Conservation (phyloP, 2,888 invertebrate genomes). For the Pachliopta kotzebuea region DNA sequence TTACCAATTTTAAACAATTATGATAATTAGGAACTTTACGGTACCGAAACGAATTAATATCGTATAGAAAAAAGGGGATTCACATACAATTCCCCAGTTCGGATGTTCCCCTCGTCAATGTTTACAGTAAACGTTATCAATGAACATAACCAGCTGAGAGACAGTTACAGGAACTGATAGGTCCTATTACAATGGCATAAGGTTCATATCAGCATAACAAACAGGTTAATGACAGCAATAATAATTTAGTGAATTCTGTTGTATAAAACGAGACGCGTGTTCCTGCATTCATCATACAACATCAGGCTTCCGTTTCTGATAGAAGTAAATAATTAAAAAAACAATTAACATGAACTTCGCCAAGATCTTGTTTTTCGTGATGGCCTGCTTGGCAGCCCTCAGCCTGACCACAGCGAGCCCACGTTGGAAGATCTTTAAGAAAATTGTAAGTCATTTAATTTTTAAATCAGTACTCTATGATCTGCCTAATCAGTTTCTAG, state of each 20-base stretch:
- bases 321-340: background rate
- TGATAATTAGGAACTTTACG: background rate
- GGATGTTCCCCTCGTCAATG: conserved; percentile 10
- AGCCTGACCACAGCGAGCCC: conserved; percentile 43
- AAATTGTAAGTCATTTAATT: conserved; percentile 44
- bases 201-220: background rate
- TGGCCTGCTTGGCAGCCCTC: conserved; percentile 45
- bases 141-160: background rate
- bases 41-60: conserved; percentile 3
- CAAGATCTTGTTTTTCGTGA: conserved; percentile 46
- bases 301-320: background rate
- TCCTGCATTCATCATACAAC: conserved; percentile 6
- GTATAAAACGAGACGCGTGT: conserved; percentile 5
- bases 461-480: no score
- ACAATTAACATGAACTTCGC: conserved; percentile 34
- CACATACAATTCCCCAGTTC: background rate
- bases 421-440: conserved; percentile 52
- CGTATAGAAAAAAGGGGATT: conserved; percentile 15
- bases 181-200: background rate
- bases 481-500: no score
- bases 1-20: background rate
- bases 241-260: background rate
- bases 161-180: background rate
- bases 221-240: background rate
- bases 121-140: conserved; percentile 13